Evolutionary conservation across 2,113 vertebrate genomes (phyloP).

Genomic region (Xyliphius kryptos): DNA sequence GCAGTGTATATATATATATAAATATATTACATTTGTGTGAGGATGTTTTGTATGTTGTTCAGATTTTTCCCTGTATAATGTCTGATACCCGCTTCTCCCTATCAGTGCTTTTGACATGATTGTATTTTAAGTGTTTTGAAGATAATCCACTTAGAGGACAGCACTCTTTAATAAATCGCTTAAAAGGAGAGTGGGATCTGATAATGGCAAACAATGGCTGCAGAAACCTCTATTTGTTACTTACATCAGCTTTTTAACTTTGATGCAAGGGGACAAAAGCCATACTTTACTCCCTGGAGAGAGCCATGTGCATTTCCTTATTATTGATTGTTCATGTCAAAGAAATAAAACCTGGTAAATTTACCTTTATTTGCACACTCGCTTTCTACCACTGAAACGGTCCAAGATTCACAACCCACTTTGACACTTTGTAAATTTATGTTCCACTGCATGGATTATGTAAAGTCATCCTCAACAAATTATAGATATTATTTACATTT

Average conservation of each 20-base stretch:
- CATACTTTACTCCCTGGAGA: slow-evolving; percentile 67
- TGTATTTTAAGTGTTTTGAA: slow-evolving; percentile 72
- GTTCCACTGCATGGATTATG: no score
- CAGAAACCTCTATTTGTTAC: slow-evolving; percentile 74
- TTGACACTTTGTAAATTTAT: no score
- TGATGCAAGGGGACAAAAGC: slow-evolving; percentile 74
- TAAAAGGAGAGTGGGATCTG: slow-evolving; percentile 65
- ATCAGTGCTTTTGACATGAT: slow-evolving; percentile 66
- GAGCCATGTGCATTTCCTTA: slow-evolving; percentile 87
- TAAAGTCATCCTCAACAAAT: no score
- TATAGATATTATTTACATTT: no score
- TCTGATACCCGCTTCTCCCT: slow-evolving; percentile 50
- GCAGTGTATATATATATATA: no score
- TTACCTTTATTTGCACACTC: slow-evolving; percentile 81
- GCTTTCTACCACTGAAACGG: slow-evolving; percentile 51
- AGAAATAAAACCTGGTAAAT: slow-evolving; percentile 75
- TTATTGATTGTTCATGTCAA: slow-evolving; percentile 76
- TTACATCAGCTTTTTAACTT: slow-evolving; percentile 82
- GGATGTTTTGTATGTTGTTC: no score
- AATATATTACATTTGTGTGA: no score
- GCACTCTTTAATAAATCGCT: slow-evolving; percentile 88
- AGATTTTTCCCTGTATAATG: not conserved
- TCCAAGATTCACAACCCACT: no score
- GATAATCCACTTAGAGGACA: slow-evolving; percentile 77
- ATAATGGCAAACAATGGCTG: slow-evolving; percentile 84